Evolutionary conservation across 2,797 vertebrate genomes (phyloP).

Genomic region (Rhodeus uyekii): DNA sequence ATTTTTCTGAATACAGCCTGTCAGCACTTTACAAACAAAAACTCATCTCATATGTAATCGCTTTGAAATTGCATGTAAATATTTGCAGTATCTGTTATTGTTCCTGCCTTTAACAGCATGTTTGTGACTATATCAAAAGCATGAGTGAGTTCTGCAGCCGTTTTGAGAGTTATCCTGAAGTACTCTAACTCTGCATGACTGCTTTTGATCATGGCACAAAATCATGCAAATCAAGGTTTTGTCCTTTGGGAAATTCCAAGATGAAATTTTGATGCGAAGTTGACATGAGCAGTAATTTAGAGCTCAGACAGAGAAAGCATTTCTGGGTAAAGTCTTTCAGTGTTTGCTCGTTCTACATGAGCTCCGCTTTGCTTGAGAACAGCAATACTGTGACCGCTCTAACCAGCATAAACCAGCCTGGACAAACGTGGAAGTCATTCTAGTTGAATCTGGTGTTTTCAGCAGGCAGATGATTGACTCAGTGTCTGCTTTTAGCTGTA

Average conservation of each 20-base stretch:
- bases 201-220: background rate
- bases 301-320: background rate
- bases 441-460: too few species aligned
- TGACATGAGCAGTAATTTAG: background rate
- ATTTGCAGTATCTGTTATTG: conserved; percentile 75
- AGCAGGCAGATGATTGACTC: too few species aligned
- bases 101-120: conserved; percentile 61
- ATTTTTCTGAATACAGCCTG: conserved; percentile 66
- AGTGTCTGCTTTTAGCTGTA: too few species aligned
- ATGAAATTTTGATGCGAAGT: background rate
- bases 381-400: too few species aligned
- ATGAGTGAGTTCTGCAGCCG: background rate
- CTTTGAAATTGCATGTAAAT: conserved; percentile 68
- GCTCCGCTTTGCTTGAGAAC: too few species aligned
- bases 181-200: background rate
- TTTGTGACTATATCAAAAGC: conserved; percentile 44
- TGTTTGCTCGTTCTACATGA: too few species aligned
- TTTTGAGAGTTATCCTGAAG: background rate
- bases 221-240: conserved; percentile 1
- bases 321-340: background rate
- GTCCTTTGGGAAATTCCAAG: background rate
- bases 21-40: conserved; percentile 71
- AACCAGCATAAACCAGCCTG: too few species aligned
- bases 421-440: too few species aligned
- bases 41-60: conserved; percentile 75